phyloP scores from a whole-genome alignment of 92 coral and sea anemone genomes.

The Phenganax subtilis region DNA sequence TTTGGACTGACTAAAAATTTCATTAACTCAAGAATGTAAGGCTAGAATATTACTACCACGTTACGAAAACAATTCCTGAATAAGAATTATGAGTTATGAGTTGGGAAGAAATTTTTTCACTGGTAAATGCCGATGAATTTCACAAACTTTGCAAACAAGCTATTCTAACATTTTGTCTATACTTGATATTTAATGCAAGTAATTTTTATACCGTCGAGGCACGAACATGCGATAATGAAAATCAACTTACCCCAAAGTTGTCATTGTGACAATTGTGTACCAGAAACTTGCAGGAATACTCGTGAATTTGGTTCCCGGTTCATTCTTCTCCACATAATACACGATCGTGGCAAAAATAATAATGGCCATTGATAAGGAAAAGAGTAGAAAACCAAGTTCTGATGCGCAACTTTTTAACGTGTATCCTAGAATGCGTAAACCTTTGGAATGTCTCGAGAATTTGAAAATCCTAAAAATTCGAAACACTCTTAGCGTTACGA shows the following conservation, averaged over 20 bases:
- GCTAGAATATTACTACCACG: background rate
- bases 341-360: conserved; percentile 96
- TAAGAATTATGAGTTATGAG: too few relatives aligned
- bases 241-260: conserved; percentile 91
- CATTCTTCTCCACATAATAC: conserved; percentile 95
- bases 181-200: too few relatives aligned
- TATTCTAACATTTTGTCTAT: too few relatives aligned
- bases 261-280: conserved; percentile 99
- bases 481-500: conserved; percentile 96
- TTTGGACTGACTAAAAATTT: conserved; percentile 15
- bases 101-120: too few relatives aligned
- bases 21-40: background rate
- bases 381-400: conserved; percentile 88
- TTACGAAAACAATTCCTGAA: too few relatives aligned
- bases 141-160: too few relatives aligned
- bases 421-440: conserved; percentile 92
- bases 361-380: conserved; percentile 96
- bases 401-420: conserved; percentile 98
- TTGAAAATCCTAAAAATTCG: conserved; percentile 99
- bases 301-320: conserved; percentile 65
- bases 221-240: background rate
- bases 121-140: too few relatives aligned
- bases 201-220: background rate
- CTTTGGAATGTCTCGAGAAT: conserved; percentile 98
- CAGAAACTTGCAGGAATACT: conserved; percentile 98